Base-by-base conservation (phyloP, 2,888 invertebrate species). In the Amblyjoppa proteus region DNA sequence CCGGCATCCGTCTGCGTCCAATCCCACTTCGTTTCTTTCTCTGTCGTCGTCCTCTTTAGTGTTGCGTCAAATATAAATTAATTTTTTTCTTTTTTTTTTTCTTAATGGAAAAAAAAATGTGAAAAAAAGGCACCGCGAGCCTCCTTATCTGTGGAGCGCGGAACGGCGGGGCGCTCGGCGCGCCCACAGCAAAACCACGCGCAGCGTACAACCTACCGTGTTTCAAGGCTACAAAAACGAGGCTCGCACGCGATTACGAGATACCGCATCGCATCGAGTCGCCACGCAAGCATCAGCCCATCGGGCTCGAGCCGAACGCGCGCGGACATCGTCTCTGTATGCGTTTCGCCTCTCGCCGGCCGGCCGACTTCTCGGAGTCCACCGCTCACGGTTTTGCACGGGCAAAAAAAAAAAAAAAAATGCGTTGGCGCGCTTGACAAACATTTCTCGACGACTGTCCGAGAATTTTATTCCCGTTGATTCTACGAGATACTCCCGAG, bases 241-340 rank as follows among this genome's bases (percentile, higher is more conserved):
- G 64, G 69, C 90, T 90, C 89, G 90, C 90, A 91, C 92, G 92
- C 92, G 92, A 93, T 93, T 91, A 91, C 88, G 87, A 87, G 88
- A 88, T 88, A 88, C 82, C 82, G 75, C 85, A 85, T 86, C 89
- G 86, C 88, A 89, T 90, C 88, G 89, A 87, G 87, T 89, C 87
- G 90, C 45, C 91, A 91, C 91, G 91, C 91, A 87, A 73, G 73
- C 70, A 70, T 70, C 70, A 66, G 66, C 68, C 53, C 25, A 41
- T 61, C 64, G 49, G 49, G 45, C 13, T 13, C 25, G 11, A 45
- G 11, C 69, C 25, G 49, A 25, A 61, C 31, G 20, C 64, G 20
- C 64, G 13, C 53, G 34, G 16, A 64, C 70, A 53, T 53, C 25
- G 73, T 9, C 34, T 58, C 61, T 20, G 70, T 70, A 74, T 77